Percentiles rank a stretch among this genome's conserved stretches.
Evolutionary conservation across 1,140 invertebrate species (phyloP).

Genomic region (Leptopilina clavipes): DNA sequence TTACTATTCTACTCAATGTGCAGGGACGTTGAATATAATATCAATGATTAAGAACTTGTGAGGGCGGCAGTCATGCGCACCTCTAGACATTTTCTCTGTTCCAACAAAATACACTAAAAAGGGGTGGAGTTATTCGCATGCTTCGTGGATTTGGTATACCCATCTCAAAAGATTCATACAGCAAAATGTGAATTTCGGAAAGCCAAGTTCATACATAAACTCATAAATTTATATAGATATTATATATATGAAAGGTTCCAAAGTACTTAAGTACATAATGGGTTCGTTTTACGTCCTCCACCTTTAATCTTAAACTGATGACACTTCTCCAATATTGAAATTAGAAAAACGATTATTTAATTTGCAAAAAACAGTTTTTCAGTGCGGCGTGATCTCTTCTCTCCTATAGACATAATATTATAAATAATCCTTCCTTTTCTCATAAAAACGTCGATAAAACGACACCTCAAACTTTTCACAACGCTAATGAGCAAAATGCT

Average conservation of each 20-base stretch:
- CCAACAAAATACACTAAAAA: conserved; percentile 20
- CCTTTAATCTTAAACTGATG: conserved; percentile 48
- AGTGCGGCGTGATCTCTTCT: neutral
- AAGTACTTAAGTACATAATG: conserved; percentile 44
- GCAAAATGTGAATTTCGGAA: neutral
- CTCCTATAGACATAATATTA: neutral
- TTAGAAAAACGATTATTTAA: conserved; percentile 37
- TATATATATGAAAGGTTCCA: conserved; percentile 17
- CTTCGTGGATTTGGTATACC: conserved; percentile 16
- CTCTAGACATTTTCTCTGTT: conserved; percentile 15
- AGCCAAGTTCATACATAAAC: neutral
- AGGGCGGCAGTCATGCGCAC: conserved; percentile 43
- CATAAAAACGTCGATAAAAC: neutral
- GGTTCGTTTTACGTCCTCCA: conserved; percentile 37
- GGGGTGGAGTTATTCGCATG: conserved; percentile 43
- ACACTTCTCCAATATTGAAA: conserved; percentile 15
- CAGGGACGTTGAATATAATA: conserved; percentile 42
- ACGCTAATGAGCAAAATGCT: conserved; percentile 23
- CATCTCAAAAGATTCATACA: conserved; percentile 29
- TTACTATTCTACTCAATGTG: conserved; percentile 48
- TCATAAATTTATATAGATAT: neutral
- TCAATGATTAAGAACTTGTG: conserved; percentile 52
- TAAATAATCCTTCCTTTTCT: neutral
- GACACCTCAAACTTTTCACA: neutral
- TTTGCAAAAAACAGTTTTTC: neutral